Evolutionary conservation across 2,888 invertebrate genomes (phyloP).

Genomic region (Rotaria macrura): DNA sequence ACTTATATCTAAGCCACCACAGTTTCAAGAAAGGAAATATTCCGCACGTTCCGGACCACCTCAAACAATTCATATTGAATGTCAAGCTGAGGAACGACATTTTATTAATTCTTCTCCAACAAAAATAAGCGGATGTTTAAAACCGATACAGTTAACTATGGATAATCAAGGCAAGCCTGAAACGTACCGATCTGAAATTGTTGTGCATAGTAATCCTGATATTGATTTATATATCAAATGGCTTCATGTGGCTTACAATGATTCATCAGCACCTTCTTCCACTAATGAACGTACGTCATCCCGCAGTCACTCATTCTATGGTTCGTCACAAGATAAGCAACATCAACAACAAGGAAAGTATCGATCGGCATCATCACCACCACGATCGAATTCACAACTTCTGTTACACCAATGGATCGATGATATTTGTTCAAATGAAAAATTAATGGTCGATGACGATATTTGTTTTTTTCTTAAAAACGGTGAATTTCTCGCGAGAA

Average conservation of each 20-base stretch:
- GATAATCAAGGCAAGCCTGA: background rate
- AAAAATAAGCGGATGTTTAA: background rate
- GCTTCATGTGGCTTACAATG: background rate
- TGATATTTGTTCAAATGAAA: background rate
- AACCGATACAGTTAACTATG: background rate
- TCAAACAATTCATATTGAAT: background rate
- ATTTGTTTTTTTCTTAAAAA: constrained; percentile 9
- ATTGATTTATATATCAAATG: background rate
- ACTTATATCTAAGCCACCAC: background rate
- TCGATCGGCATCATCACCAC: background rate
- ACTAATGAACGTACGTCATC: background rate
- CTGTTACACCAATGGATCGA: constrained; percentile 14
- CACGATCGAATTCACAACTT: background rate
- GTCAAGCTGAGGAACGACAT: background rate
- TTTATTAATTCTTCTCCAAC: background rate
- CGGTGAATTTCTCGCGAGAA: constrained; percentile 11
- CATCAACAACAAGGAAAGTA: background rate
- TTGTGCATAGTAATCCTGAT: background rate
- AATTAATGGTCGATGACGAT: background rate
- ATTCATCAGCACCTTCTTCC: background rate
- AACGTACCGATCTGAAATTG: background rate
- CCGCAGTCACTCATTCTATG: background rate
- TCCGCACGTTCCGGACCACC: background rate
- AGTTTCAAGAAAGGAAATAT: background rate
- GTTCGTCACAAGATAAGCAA: background rate